These are phyloP conservation scores for Gnathonemus echidnorhynchus DNA, from an alignment of 2,113 vertebrate genomes.

Conservation along the genomic window DNA sequence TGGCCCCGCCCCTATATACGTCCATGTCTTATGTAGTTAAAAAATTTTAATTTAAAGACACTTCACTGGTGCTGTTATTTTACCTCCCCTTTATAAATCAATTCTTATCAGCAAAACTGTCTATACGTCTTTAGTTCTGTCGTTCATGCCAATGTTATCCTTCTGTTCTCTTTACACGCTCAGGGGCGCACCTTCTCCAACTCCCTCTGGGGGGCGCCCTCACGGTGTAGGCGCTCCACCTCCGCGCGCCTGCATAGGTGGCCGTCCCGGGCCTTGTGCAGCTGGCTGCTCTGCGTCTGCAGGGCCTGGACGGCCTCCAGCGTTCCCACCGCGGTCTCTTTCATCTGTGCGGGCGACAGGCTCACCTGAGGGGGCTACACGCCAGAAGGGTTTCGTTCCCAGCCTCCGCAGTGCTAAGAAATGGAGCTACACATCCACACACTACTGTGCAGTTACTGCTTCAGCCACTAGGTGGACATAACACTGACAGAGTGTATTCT, in stretches of 20 bases:
- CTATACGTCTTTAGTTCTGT: neutral
- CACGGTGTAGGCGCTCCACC: conserved; percentile 78
- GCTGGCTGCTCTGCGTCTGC: conserved; percentile 71
- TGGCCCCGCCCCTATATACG: neutral
- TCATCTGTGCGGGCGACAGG: conserved; percentile 60
- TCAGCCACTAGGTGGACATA: neutral
- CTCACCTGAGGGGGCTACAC: neutral
- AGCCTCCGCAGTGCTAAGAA: neutral
- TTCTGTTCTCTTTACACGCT: neutral
- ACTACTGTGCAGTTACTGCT: neutral
- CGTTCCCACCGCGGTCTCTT: conserved; percentile 82
- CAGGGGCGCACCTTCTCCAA: conserved; percentile 72
- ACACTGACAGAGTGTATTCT: neutral
- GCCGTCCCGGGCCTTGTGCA: conserved; percentile 83
- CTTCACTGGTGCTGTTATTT: neutral
- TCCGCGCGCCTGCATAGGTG: conserved; percentile 80
- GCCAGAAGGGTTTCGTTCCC: neutral
- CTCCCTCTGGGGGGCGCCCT: conserved; percentile 82
- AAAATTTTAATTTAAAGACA: neutral
- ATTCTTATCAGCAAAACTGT: neutral
- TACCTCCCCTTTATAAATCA: neutral
- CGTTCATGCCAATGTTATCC: neutral
- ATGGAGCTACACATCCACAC: neutral
- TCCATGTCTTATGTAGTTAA: neutral
- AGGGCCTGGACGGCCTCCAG: conserved; percentile 80